Conservation (phyloP, 2,888 invertebrate genomes). For the Dryadula phaetusa region DNA sequence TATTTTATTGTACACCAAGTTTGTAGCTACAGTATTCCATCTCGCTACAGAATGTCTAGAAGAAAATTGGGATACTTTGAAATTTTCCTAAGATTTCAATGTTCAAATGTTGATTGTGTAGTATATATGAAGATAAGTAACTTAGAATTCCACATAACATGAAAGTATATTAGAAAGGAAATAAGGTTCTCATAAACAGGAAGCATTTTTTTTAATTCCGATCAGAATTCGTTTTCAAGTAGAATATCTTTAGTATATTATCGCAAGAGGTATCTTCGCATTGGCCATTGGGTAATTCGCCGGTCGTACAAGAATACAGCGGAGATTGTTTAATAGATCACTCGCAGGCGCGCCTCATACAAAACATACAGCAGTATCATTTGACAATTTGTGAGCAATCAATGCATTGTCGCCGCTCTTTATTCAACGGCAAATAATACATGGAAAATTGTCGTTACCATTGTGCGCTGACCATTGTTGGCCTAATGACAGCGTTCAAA, state of each 20-base stretch:
- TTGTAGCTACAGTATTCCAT: too few relatives aligned
- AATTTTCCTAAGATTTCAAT: too few relatives aligned
- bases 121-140: too few relatives aligned
- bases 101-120: too few relatives aligned
- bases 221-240: background rate
- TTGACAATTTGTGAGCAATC: conserved; percentile 85
- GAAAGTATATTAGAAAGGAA: too few relatives aligned
- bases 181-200: too few relatives aligned
- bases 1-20: too few relatives aligned
- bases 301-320: conserved; percentile 32
- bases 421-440: conserved; percentile 83
- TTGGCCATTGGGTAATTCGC: conserved; percentile 29
- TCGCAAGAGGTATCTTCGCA: background rate
- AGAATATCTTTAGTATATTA: background rate
- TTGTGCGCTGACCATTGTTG: conserved; percentile 77
- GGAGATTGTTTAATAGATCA: conserved; percentile 66
- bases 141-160: too few relatives aligned
- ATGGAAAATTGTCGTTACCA: conserved; percentile 82
- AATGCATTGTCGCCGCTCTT: conserved; percentile 83
- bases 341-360: conserved; percentile 74
- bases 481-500: conserved; percentile 80
- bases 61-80: too few relatives aligned
- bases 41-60: too few relatives aligned
- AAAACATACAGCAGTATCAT: conserved; percentile 82
- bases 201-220: background rate